Percentiles rank a stretch among this genome's conserved stretches.
Evolutionary conservation across 2,113 vertebrate species (phyloP).

Genomic region (Miniopterus natalensis): DNA sequence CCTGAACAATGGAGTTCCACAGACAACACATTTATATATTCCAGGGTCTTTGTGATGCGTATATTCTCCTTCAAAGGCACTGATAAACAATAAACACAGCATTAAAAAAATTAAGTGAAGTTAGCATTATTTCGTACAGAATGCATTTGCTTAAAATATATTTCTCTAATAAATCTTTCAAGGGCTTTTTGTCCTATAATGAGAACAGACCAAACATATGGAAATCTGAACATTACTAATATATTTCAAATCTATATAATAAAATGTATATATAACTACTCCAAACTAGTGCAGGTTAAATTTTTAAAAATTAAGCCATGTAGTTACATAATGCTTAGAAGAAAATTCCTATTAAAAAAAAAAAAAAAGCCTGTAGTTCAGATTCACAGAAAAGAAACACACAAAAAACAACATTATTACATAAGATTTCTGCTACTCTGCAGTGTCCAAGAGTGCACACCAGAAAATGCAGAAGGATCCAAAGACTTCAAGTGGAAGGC

Average conservation of each 20-base stretch:
- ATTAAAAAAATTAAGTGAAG: constrained; percentile 83
- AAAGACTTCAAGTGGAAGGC: constrained; percentile 80
- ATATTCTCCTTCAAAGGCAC: constrained; percentile 96
- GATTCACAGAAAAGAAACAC: constrained; percentile 39
- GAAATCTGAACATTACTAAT: constrained; percentile 78
- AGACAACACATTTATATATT: constrained; percentile 96
- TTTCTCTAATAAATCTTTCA: constrained; percentile 71
- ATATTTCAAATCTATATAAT: constrained; percentile 74
- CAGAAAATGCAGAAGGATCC: constrained; percentile 84
- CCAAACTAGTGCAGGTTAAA: constrained; percentile 56
- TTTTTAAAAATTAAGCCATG: constrained; percentile 2
- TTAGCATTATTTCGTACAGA: constrained; percentile 48
- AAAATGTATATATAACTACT: constrained; percentile 68
- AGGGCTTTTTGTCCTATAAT: constrained; percentile 75
- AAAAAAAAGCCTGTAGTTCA: constrained; percentile 31
- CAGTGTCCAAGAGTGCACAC: constrained; percentile 62
- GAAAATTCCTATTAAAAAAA: constrained; percentile 41
- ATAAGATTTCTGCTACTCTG: constrained; percentile 65
- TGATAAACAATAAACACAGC: constrained; percentile 85
- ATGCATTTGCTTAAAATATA: constrained; percentile 66
- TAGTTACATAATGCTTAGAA: constrained; percentile 66
- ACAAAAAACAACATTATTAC: constrained; percentile 45
- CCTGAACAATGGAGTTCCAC: constrained; percentile 94
- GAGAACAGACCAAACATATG: constrained; percentile 79
- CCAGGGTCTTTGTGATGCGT: constrained; percentile 94